These are phyloP conservation scores for Grammomys surdaster DNA, from an alignment of 2,113 vertebrate species.

Conservation along the genomic window DNA sequence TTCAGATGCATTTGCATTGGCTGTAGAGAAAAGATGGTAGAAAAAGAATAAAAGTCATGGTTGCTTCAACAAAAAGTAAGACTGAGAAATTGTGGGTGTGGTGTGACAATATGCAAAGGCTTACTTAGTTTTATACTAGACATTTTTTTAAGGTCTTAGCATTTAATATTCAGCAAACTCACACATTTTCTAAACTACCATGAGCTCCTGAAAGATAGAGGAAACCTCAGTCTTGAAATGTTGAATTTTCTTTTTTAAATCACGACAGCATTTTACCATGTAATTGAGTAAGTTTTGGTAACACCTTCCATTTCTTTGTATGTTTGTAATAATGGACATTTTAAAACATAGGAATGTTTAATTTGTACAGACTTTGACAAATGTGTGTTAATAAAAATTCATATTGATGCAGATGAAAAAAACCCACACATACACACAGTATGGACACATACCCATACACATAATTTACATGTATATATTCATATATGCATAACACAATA, in stretches of 20 bases:
- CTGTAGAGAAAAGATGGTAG: conserved; percentile 57
- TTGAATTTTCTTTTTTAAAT: conserved; percentile 74
- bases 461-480: too few species aligned
- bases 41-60: conserved; percentile 59
- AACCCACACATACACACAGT: too few species aligned
- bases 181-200: conserved; percentile 80
- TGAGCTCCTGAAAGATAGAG: conserved; percentile 74
- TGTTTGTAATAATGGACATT: conserved; percentile 88
- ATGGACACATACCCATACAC: not conserved
- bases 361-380: conserved; percentile 88
- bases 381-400: conserved; percentile 87
- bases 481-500: not conserved
- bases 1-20: conserved; percentile 58
- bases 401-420: conserved; percentile 63
- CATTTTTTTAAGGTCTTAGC: conserved; percentile 82
- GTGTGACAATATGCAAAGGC: conserved; percentile 77
- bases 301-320: conserved; percentile 87
- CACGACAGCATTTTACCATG: conserved; percentile 84
- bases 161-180: conserved; percentile 80
- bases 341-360: conserved; percentile 84
- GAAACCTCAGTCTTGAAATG: conserved; percentile 75
- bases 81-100: conserved; percentile 71
- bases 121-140: conserved; percentile 87
- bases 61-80: conserved; percentile 68
- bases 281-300: conserved; percentile 86